A percentile compares a stretch with the other conserved stretches of the same genome.
Conservation (phyloP, 2,888 invertebrate genomes). For the Argyra leucocephala region DNA sequence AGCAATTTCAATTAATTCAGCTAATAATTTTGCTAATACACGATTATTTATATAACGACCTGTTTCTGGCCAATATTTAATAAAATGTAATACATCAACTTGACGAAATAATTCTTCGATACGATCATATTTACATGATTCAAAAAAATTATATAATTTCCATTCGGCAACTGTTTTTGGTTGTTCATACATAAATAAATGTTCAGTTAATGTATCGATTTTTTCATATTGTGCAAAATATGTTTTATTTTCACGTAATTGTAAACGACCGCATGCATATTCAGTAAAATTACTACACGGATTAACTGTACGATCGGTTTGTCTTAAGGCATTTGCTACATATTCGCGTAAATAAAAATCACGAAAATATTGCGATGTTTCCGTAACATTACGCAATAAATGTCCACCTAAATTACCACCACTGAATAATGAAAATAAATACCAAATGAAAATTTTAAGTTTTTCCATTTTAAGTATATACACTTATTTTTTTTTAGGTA, state of each 20-base stretch:
- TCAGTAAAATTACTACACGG: constrained; percentile 11
- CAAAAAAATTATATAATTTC: constrained; percentile 10
- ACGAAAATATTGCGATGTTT: constrained; percentile 9
- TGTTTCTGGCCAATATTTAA: constrained; percentile 11
- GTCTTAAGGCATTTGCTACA: constrained; percentile 9
- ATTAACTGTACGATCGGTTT: constrained; percentile 10
- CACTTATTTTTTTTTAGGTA: too few species aligned
- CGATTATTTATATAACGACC: constrained; percentile 10
- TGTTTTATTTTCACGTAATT: constrained; percentile 9
- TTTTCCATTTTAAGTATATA: constrained; percentile 5
- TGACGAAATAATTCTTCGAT: constrained; percentile 11
- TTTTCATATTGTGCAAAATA: constrained; percentile 10
- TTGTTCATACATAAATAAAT: constrained; percentile 10
- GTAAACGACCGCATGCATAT: constrained; percentile 10
- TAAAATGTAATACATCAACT: constrained; percentile 11
- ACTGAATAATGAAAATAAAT: constrained; percentile 12
- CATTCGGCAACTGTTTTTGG: constrained; percentile 10
- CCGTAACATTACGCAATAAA: constrained; percentile 10
- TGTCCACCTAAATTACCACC: constrained; percentile 11
- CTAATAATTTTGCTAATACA: constrained; percentile 10
- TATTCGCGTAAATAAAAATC: constrained; percentile 11
- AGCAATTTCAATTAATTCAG: constrained; percentile 12
- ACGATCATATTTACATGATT: constrained; percentile 8
- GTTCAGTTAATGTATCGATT: constrained; percentile 8
- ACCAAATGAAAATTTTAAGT: constrained; percentile 10